Percentiles rank a stretch among this genome's conserved stretches.
Evolutionary conservation across 2,113 vertebrate species (phyloP).

Genomic region (Jacana jacana): DNA sequence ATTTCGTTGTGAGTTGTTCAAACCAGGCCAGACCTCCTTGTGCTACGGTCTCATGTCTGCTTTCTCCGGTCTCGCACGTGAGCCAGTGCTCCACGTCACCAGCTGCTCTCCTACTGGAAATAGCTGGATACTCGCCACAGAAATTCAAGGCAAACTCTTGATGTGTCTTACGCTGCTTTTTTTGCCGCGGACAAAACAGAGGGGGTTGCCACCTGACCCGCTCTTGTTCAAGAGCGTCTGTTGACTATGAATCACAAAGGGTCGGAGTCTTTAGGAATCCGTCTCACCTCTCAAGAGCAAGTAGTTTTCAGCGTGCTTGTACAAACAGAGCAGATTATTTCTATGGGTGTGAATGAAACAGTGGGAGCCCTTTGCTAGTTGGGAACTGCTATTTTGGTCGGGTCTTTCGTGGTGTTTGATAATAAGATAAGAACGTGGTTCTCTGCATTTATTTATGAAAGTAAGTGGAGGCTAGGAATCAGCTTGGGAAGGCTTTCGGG

Average conservation of each 20-base stretch:
- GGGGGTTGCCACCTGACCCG: not conserved
- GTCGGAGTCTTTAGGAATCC: not conserved
- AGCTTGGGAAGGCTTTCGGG: not conserved
- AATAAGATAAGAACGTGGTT: not conserved
- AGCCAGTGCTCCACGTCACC: not conserved
- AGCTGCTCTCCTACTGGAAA: not conserved
- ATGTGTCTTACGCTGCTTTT: not conserved
- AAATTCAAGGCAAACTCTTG: not conserved
- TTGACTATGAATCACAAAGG: not conserved
- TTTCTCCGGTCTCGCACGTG: not conserved
- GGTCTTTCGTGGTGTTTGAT: not conserved
- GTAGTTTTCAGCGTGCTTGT: not conserved
- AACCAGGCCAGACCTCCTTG: not conserved
- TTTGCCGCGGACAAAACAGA: not conserved
- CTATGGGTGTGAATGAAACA: not conserved
- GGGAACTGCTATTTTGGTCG: not conserved
- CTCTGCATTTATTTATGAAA: not conserved
- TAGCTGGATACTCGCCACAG: not conserved
- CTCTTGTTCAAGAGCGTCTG: not conserved
- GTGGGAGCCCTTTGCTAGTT: not conserved
- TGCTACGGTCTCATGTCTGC: not conserved
- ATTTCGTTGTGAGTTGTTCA: not conserved
- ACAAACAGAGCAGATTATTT: not conserved
- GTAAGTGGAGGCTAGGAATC: not conserved
- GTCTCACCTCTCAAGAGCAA: not conserved